Evolutionary conservation across 2,113 vertebrate genomes (phyloP).

Genomic region (Dasyprocta punctata): DNA sequence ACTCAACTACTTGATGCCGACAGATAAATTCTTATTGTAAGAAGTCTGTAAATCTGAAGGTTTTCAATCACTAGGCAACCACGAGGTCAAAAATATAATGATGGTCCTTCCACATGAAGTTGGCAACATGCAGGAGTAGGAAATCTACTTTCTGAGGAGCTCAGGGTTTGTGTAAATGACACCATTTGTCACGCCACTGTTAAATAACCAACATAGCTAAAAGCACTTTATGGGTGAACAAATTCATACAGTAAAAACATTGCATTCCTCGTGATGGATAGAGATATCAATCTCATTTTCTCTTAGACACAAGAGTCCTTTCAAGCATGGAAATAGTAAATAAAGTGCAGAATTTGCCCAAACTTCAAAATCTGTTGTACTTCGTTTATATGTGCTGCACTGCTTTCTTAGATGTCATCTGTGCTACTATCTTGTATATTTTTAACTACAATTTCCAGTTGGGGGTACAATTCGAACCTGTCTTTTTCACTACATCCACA

Average conservation of each 20-base stretch:
- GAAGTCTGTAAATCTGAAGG: background rate
- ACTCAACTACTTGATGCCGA: background rate
- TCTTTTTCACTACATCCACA: background rate
- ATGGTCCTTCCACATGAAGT: background rate
- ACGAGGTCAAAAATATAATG: background rate
- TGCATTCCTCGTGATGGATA: constrained; percentile 33
- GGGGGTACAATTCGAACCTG: constrained; percentile 7
- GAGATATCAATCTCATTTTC: constrained; percentile 50
- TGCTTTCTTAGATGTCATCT: constrained; percentile 9
- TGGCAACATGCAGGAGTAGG: constrained; percentile 26
- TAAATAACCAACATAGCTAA: constrained; percentile 47
- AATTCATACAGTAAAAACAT: constrained; percentile 53
- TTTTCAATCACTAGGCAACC: constrained; percentile 48
- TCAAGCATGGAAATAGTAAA: background rate
- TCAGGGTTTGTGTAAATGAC: constrained; percentile 48
- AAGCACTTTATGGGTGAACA: constrained; percentile 20
- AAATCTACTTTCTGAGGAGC: constrained; percentile 26
- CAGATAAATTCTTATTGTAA: constrained; percentile 33
- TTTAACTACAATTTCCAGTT: constrained; percentile 43
- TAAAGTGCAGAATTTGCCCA: constrained; percentile 24
- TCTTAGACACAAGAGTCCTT: constrained; percentile 23
- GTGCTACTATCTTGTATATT: background rate
- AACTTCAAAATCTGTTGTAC: constrained; percentile 18
- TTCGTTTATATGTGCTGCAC: background rate
- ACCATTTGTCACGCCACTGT: constrained; percentile 47